These are phyloP conservation scores for Synchiropus splendidus DNA, from an alignment of 2,113 vertebrate genomes.

Conservation along the genomic window DNA sequence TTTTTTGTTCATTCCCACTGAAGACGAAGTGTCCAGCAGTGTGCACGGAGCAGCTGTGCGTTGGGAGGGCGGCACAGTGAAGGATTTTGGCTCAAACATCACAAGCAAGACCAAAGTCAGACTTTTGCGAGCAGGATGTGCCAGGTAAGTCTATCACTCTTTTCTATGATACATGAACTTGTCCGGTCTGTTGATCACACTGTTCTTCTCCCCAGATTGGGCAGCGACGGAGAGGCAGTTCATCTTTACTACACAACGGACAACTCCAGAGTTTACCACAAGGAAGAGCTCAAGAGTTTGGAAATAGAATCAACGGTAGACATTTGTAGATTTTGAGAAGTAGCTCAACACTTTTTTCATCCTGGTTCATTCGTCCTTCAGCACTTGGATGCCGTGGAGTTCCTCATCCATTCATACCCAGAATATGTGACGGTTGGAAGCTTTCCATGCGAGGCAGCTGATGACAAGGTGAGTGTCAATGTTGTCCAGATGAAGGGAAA, in stretches of 20 bases:
- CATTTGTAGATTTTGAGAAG: not conserved
- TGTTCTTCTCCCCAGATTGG: conserved; percentile 57
- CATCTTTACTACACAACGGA: conserved; percentile 80
- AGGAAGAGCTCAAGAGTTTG: conserved; percentile 81
- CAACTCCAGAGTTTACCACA: conserved; percentile 91
- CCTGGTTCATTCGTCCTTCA: conserved; percentile 23
- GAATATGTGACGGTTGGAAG: conserved; percentile 70
- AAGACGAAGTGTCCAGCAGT: conserved; percentile 73
- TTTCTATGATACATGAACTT: too few species aligned
- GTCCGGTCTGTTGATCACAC: not conserved
- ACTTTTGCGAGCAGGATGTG: conserved; percentile 73
- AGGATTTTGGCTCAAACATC: conserved; percentile 57
- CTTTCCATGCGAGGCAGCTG: conserved; percentile 73
- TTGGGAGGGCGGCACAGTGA: conserved; percentile 70
- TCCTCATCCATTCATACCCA: conserved; percentile 86
- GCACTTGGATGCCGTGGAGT: conserved; percentile 80
- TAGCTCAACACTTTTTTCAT: not conserved
- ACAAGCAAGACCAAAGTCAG: conserved; percentile 74
- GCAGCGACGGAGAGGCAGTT: conserved; percentile 77
- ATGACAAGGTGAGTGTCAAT: conserved; percentile 67
- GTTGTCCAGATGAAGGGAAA: not conserved
- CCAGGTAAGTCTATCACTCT: conserved; percentile 52
- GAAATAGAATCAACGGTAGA: conserved; percentile 77
- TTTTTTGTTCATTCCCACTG: not conserved
- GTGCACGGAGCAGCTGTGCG: conserved; percentile 72